These are phyloP conservation scores for Narcine bancroftii DNA, from an alignment of 2,113 vertebrate genomes.

Conservation along the genomic window DNA sequence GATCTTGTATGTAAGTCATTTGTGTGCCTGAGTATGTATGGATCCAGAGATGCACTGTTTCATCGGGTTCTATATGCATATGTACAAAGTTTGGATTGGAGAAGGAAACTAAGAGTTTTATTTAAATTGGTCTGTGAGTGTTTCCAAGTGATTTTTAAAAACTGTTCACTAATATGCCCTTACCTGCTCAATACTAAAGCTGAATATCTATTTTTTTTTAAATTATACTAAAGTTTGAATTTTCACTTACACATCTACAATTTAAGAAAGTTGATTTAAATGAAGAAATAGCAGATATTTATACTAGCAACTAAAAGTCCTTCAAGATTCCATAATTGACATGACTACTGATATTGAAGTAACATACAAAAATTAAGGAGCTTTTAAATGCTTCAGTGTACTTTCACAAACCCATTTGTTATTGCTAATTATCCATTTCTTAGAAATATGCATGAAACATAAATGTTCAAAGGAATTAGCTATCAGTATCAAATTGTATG, in stretches of 20 bases:
- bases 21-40: too few relatives aligned
- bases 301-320: neutral
- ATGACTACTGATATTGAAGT: neutral
- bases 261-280: neutral
- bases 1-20: too few relatives aligned
- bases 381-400: neutral
- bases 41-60: too few relatives aligned
- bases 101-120: neutral
- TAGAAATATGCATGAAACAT: neutral
- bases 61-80: too few relatives aligned
- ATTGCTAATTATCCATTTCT: neutral
- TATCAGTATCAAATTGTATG: neutral
- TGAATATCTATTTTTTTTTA: neutral
- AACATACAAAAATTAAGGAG: neutral
- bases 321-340: neutral
- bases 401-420: neutral
- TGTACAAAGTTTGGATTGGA: neutral
- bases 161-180: neutral
- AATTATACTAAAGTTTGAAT: neutral
- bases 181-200: neutral
- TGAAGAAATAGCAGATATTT: neutral
- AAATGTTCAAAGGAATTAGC: neutral
- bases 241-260: neutral
- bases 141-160: neutral
- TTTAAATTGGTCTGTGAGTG: neutral